Evolutionary conservation across 2,888 invertebrate species (phyloP).

Genomic region (Tetheella fluctuosa): DNA sequence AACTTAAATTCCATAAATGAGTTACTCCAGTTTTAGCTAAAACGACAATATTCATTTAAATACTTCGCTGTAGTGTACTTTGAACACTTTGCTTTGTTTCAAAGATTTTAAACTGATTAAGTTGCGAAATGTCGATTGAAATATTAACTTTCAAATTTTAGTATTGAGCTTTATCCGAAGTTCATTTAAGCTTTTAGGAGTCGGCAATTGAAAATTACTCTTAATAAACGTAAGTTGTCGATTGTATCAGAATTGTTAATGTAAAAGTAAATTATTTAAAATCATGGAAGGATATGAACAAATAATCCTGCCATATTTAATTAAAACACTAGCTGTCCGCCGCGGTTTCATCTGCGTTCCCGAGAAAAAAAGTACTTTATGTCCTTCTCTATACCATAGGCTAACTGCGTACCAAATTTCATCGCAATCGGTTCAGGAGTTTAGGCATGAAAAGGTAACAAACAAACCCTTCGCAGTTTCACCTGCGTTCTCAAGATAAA

Average conservation of each 20-base stretch:
- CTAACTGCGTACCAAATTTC: no score
- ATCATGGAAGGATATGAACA: no score
- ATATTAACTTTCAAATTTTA: neutral
- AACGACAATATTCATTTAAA: neutral
- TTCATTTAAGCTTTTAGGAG: conserved; percentile 2
- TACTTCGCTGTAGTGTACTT: neutral
- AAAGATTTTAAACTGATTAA: conserved; percentile 1
- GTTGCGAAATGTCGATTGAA: neutral
- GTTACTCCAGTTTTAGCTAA: neutral
- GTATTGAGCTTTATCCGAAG: conserved; percentile 1
- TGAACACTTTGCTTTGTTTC: neutral
- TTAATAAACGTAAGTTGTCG: neutral
- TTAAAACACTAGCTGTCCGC: no score
- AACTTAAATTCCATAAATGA: neutral
- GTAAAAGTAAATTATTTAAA: neutral
- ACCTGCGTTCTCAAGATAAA: no score
- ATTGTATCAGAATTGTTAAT: neutral
- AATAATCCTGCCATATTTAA: no score
- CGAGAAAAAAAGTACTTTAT: no score
- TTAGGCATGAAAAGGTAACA: no score
- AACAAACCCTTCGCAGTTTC: no score
- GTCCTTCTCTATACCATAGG: no score
- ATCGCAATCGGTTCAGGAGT: no score
- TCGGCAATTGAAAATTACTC: neutral
- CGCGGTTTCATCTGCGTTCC: no score